phyloP scores from a whole-genome alignment of 2,113 vertebrate species.

The Sphaerodactylus townsendi region DNA sequence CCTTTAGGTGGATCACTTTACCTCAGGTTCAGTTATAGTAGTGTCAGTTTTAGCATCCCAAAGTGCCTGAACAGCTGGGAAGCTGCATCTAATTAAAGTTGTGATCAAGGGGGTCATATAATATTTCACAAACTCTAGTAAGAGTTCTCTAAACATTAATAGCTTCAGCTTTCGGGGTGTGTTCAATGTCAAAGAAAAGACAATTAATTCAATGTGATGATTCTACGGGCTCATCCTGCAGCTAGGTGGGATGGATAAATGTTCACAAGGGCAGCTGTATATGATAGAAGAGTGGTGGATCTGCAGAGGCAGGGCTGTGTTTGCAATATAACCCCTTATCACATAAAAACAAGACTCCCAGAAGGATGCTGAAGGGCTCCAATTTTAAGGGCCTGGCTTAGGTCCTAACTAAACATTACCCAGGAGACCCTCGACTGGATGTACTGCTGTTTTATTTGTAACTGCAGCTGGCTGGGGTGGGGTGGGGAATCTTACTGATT shows the following conservation, averaged over 20 bases:
- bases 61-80: constrained; percentile 50
- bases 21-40: constrained; percentile 26
- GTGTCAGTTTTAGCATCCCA: constrained; percentile 54
- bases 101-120: constrained; percentile 63
- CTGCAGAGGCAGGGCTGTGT: background rate
- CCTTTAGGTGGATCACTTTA: constrained; percentile 23
- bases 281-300: background rate
- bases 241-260: constrained; percentile 32
- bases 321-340: background rate
- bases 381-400: background rate
- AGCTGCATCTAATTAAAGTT: constrained; percentile 70
- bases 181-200: constrained; percentile 26
- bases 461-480: no score
- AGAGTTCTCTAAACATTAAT: constrained; percentile 59
- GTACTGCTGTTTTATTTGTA: no score
- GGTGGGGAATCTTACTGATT: no score
- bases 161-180: constrained; percentile 51
- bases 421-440: no score
- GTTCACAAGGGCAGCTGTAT: constrained; percentile 3
- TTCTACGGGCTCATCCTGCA: constrained; percentile 3
- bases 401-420: no score
- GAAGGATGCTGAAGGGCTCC: background rate
- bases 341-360: background rate
- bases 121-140: constrained; percentile 61
- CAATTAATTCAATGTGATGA: constrained; percentile 35